phyloP scores from a whole-genome alignment of 2,113 vertebrate genomes.

The Oceanites oceanicus region DNA sequence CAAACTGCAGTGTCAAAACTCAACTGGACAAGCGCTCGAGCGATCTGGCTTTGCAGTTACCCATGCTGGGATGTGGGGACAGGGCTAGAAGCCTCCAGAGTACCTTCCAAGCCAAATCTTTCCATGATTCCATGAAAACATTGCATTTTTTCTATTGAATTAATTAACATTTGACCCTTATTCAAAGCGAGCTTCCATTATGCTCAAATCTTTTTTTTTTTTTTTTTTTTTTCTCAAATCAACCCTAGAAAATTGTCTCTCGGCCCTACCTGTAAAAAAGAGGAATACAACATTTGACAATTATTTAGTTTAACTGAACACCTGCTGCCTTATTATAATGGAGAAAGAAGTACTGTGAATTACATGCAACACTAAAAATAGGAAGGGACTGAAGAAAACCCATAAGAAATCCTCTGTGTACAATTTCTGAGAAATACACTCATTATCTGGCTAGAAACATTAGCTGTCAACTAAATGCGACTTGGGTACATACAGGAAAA shows the following conservation, averaged over 20 bases:
- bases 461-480: neutral
- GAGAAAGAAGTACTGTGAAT: neutral
- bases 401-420: neutral
- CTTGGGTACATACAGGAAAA: conserved; percentile 4
- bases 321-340: neutral
- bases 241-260: neutral
- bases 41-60: neutral
- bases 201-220: neutral
- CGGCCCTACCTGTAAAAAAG: neutral
- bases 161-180: neutral
- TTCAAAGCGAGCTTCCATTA: neutral
- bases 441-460: neutral
- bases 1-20: neutral
- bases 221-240: neutral
- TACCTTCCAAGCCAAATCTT: neutral
- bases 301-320: neutral
- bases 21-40: fast-evolving
- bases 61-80: neutral
- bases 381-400: neutral
- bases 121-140: neutral
- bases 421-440: neutral
- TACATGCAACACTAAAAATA: neutral
- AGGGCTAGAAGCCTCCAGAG: neutral
- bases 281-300: neutral
- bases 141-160: neutral